A percentile compares a stretch with the other conserved stretches of the same genome.
Conservation (phyloP, 2,888 invertebrate species). For the Elaeidobius kamerunicus region DNA sequence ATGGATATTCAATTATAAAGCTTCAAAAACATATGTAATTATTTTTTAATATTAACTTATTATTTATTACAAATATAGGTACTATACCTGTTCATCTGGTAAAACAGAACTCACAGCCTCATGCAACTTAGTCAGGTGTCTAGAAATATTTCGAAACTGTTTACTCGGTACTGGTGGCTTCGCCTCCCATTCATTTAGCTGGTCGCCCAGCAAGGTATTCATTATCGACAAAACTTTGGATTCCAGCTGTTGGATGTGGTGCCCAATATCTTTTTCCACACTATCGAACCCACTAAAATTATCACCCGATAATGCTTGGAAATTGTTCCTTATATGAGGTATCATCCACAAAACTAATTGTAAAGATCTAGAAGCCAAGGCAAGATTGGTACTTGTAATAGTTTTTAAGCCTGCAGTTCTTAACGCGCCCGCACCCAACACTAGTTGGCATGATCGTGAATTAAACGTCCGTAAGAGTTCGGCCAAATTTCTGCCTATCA, state of each 20-base stretch:
- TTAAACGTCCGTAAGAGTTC: slow-evolving; percentile 86
- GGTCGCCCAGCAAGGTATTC: slow-evolving; percentile 76
- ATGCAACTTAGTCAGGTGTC: slow-evolving; percentile 86
- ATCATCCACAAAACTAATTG: slow-evolving; percentile 79
- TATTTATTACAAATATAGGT: too few relatives aligned
- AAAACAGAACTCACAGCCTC: slow-evolving; percentile 86
- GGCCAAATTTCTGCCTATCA: slow-evolving; percentile 80
- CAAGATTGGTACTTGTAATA: slow-evolving; percentile 92
- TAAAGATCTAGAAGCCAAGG: slow-evolving; percentile 77
- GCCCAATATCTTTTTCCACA: slow-evolving; percentile 75
- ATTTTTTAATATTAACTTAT: slow-evolving; percentile 9
- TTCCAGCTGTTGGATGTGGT: slow-evolving; percentile 91
- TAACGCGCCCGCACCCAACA: slow-evolving; percentile 94
- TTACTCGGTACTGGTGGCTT: slow-evolving; percentile 93
- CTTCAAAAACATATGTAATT: not conserved
- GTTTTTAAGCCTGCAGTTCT: slow-evolving; percentile 91
- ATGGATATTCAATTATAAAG: not conserved
- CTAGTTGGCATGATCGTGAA: slow-evolving; percentile 87
- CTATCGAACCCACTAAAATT: slow-evolving; percentile 60
- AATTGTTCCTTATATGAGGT: slow-evolving; percentile 67
- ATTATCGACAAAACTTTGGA: slow-evolving; percentile 89
- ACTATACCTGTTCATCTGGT: slow-evolving; percentile 75
- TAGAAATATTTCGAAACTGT: slow-evolving; percentile 81
- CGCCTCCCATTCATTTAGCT: slow-evolving; percentile 87
- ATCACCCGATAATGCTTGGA: slow-evolving; percentile 59